phyloP scores from a whole-genome alignment of 2,113 vertebrate genomes.

The Sinocyclocheilus maitianheensis region DNA sequence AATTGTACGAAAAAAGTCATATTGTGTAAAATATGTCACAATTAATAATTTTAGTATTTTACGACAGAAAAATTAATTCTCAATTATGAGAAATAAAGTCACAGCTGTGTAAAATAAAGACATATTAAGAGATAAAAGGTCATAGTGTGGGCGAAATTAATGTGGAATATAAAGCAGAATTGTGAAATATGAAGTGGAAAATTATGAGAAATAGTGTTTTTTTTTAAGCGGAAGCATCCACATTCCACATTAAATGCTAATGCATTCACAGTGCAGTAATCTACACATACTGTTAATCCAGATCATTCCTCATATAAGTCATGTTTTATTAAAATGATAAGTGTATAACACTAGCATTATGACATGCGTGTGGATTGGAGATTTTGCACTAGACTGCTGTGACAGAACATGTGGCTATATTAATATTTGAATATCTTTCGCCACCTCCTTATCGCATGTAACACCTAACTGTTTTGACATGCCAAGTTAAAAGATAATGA shows the following conservation, averaged over 20 bases:
- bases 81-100: not conserved
- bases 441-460: not conserved
- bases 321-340: constrained; percentile 1
- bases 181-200: not conserved
- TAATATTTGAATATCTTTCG: not conserved
- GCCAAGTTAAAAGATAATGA: constrained; percentile 2
- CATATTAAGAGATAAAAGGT: too few species aligned
- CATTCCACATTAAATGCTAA: not conserved
- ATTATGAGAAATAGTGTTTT: not conserved
- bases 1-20: not conserved
- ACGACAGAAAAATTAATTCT: not conserved
- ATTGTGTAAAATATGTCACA: not conserved
- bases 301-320: not conserved
- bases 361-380: not conserved
- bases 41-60: not conserved
- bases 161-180: too few species aligned
- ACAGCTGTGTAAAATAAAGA: too few species aligned
- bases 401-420: not conserved
- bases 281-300: not conserved
- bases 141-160: too few species aligned
- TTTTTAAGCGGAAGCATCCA: not conserved
- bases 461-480: not conserved
- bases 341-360: not conserved
- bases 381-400: constrained; percentile 12
- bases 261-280: not conserved